Conservation (phyloP, 1,140 invertebrate species). For the Muscidifurax raptorellus region DNA sequence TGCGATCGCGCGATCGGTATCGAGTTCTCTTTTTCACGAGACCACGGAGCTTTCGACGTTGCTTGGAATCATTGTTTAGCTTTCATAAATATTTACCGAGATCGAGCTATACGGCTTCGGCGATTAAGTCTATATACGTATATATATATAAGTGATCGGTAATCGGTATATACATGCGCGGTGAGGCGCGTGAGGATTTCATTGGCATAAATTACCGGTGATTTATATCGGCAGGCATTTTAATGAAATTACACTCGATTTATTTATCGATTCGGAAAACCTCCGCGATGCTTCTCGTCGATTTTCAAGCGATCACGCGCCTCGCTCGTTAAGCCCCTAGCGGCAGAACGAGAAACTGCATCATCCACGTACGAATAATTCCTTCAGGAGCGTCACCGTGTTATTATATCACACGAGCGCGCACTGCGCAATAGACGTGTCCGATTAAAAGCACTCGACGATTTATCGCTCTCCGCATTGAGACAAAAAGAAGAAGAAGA, state of each 20-base stretch:
- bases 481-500: background rate
- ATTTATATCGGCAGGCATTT: background rate
- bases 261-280: background rate
- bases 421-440: background rate
- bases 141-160: background rate
- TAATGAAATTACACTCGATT: too few relatives aligned
- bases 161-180: background rate
- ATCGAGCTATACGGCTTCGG: too few relatives aligned
- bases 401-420: background rate
- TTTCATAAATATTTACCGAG: background rate
- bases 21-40: background rate
- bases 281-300: background rate
- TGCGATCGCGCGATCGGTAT: conserved; percentile 5
- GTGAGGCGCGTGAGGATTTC: background rate
- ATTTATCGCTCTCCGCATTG: conserved; percentile 15
- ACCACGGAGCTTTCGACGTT: background rate
- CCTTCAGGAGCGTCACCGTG: background rate
- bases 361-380: background rate
- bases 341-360: background rate
- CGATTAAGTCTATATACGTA: too few relatives aligned
- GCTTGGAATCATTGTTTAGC: background rate
- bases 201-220: background rate
- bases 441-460: background rate
- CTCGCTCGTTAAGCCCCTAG: background rate
- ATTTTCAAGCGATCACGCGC: background rate